Percentiles rank a stretch among this genome's conserved stretches.
Evolutionary conservation across 2,888 invertebrate genomes (phyloP).

Genomic region (Thereva unica): DNA sequence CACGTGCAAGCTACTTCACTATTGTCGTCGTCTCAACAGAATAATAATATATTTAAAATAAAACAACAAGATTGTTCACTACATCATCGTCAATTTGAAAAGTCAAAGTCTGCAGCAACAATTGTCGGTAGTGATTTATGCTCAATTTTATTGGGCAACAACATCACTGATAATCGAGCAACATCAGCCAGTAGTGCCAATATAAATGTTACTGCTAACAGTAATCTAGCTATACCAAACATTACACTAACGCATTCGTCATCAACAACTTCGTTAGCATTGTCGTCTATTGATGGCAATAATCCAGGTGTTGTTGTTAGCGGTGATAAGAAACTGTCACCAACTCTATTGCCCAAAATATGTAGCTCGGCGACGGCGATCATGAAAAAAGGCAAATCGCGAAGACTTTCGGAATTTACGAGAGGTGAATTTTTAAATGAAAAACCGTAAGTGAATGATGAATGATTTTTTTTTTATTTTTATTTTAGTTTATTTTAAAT

Average conservation of each 20-base stretch:
- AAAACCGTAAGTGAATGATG: conserved; percentile 56
- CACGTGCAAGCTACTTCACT: conserved; percentile 31
- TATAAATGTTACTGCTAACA: conserved; percentile 30
- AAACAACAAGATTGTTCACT: neutral
- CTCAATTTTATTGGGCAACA: conserved; percentile 20
- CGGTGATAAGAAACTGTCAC: conserved; percentile 37
- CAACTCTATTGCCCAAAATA: conserved; percentile 37
- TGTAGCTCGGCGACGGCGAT: conserved; percentile 29
- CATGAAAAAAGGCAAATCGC: conserved; percentile 49
- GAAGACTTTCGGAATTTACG: conserved; percentile 60
- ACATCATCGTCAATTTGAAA: conserved; percentile 12
- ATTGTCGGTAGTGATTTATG: conserved; percentile 36
- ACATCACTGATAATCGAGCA: conserved; percentile 27
- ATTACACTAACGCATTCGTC: conserved; percentile 33
- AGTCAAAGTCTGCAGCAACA: neutral
- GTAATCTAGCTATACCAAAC: conserved; percentile 16
- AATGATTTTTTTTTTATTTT: conserved; percentile 47
- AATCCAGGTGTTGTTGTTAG: neutral
- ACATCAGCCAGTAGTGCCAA: conserved; percentile 26
- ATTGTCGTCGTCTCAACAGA: conserved; percentile 18
- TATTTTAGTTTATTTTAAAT: conserved; percentile 3
- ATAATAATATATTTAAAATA: conserved; percentile 13
- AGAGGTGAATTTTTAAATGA: conserved; percentile 60
- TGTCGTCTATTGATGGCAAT: conserved; percentile 4
- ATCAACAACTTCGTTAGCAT: conserved; percentile 5